These are phyloP conservation scores for Pecten maximus DNA, from an alignment of 2,888 invertebrate genomes.

Conservation along the genomic window DNA sequence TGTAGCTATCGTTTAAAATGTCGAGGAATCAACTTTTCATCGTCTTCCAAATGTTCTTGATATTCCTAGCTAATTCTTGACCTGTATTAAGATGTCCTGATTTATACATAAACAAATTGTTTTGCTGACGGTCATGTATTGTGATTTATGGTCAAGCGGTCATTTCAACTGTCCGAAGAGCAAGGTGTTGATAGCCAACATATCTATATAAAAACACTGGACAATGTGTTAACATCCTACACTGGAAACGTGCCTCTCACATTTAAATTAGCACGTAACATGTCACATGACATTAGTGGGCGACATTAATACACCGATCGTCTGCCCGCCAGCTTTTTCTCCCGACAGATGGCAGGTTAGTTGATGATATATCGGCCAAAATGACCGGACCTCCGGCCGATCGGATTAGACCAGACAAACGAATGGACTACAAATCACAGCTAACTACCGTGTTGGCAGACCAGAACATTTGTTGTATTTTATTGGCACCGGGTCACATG, in stretches of 20 bases:
- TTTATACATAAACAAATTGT: neutral
- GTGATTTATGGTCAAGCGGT: neutral
- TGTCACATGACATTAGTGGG: conserved; percentile 31
- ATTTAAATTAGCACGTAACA: conserved; percentile 22
- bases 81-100: neutral
- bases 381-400: conserved; percentile 27
- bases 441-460: neutral
- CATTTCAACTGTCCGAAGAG: neutral
- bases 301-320: neutral
- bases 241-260: conserved; percentile 11
- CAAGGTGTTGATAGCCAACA: neutral
- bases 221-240: conserved; percentile 9
- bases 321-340: conserved; percentile 16
- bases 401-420: conserved; percentile 24
- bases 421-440: conserved; percentile 4
- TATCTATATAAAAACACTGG: conserved; percentile 15
- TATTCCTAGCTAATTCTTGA: no score
- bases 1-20: no score
- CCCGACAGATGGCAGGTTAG: conserved; percentile 14
- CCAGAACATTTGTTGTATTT: neutral
- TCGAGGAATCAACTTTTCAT: no score
- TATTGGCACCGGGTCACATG: conserved; percentile 26
- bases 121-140: neutral
- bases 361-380: conserved; percentile 7
- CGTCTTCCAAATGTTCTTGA: no score